Conservation (phyloP, 2,888 invertebrate species). For the Pammene fasciana region DNA sequence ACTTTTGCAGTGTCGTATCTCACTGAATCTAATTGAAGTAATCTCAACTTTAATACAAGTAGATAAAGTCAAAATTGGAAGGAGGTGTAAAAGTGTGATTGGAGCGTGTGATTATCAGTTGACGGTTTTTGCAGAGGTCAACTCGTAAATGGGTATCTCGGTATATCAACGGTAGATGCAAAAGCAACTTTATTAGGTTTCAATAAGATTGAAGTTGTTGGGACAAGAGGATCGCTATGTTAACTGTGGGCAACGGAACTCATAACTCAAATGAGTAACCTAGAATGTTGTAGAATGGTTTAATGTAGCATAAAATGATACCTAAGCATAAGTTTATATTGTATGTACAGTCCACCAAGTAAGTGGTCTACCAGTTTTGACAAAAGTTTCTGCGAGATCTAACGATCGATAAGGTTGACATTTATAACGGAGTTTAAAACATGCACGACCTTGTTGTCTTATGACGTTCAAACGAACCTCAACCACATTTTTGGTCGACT, state of each 20-base stretch:
- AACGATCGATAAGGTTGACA: too few species aligned
- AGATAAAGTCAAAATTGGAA: neutral
- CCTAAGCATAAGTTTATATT: neutral
- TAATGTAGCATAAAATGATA: neutral
- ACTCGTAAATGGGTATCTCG: neutral
- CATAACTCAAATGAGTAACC: constrained; percentile 14
- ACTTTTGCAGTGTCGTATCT: constrained; percentile 3
- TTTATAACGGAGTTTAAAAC: too few species aligned
- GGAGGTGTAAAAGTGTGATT: neutral
- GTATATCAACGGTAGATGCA: neutral
- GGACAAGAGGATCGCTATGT: neutral
- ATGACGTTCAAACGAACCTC: too few species aligned
- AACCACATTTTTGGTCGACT: too few species aligned
- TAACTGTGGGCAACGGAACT: constrained; percentile 23
- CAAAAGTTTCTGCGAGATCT: too few species aligned
- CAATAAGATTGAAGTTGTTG: neutral
- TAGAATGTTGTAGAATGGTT: constrained; percentile 4
- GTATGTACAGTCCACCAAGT: too few species aligned
- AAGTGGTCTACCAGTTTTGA: too few species aligned
- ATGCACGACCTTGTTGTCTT: too few species aligned
- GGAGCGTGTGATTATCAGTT: neutral
- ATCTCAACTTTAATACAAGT: neutral
- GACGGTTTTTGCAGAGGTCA: constrained; percentile 9
- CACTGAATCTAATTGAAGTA: neutral
- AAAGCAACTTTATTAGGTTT: constrained; percentile 1